Evolutionary conservation across 2,888 invertebrate species (phyloP).

Genomic region (Halictus quadricinctus): DNA sequence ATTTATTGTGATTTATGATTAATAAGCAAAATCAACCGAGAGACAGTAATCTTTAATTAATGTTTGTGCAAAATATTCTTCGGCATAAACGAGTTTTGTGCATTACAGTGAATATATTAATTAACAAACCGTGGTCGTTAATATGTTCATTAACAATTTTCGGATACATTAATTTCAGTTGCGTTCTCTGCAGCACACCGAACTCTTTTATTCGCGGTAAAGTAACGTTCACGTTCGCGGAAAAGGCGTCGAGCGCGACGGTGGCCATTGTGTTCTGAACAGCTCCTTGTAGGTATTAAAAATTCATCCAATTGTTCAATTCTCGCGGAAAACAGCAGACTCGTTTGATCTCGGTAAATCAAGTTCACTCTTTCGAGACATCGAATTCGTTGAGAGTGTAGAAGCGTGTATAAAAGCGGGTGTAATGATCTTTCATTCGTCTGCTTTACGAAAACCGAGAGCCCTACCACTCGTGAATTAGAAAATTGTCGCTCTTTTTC

Average conservation of each 20-base stretch:
- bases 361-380: neutral
- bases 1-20: neutral
- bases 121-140: neutral
- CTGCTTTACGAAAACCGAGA: neutral
- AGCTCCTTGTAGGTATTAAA: constrained; percentile 12
- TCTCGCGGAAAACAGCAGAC: neutral
- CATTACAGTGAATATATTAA: neutral
- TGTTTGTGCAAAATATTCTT: neutral
- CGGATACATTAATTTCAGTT: neutral
- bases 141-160: too few species aligned
- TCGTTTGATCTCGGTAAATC: constrained; percentile 47
- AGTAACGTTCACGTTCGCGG: neutral
- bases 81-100: neutral
- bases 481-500: neutral
- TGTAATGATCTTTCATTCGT: too few species aligned
- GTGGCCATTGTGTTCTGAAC: constrained; percentile 28
- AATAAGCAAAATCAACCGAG: neutral
- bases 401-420: neutral
- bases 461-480: neutral
- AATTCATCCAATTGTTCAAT: constrained; percentile 17
- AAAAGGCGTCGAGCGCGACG: neutral
- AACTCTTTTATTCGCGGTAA: constrained; percentile 11
- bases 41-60: neutral
- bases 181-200: too few species aligned
- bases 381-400: neutral